Conservation (phyloP, 1,140 invertebrate species). For the Chrysopa pallens region DNA sequence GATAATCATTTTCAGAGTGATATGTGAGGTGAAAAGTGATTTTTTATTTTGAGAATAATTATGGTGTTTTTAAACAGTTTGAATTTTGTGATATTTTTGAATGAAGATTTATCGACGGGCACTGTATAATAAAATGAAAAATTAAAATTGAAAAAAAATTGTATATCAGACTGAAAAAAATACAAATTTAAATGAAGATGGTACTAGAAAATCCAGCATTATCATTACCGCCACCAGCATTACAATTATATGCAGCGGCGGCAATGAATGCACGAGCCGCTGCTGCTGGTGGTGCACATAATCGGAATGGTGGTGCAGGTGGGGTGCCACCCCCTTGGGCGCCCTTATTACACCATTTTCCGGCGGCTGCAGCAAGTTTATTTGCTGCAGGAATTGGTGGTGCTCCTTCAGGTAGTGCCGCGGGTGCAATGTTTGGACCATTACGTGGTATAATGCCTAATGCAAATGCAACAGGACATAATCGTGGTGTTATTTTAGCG, state of each 20-base stretch:
- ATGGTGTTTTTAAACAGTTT: too few relatives aligned
- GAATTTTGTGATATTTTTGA: too few relatives aligned
- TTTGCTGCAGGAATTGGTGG: neutral
- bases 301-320: conserved; percentile 10
- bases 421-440: neutral
- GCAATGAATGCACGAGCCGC: neutral
- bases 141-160: too few relatives aligned
- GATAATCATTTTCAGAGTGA: too few relatives aligned
- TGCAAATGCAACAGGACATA: neutral
- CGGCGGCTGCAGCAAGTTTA: conserved; percentile 10
- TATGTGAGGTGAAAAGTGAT: too few relatives aligned
- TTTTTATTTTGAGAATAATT: too few relatives aligned
- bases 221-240: conserved; percentile 21
- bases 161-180: neutral
- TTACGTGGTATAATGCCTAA: neutral
- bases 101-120: too few relatives aligned
- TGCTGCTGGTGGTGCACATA: neutral
- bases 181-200: conserved; percentile 11
- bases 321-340: conserved; percentile 20
- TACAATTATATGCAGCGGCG: conserved; percentile 20
- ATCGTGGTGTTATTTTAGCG: neutral
- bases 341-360: conserved; percentile 19
- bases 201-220: conserved; percentile 14
- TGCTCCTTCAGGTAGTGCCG: too few relatives aligned
- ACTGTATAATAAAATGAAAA: too few relatives aligned